Conservation (phyloP, 92 coral and sea anemone genomes). For the Porites lobata region DNA sequence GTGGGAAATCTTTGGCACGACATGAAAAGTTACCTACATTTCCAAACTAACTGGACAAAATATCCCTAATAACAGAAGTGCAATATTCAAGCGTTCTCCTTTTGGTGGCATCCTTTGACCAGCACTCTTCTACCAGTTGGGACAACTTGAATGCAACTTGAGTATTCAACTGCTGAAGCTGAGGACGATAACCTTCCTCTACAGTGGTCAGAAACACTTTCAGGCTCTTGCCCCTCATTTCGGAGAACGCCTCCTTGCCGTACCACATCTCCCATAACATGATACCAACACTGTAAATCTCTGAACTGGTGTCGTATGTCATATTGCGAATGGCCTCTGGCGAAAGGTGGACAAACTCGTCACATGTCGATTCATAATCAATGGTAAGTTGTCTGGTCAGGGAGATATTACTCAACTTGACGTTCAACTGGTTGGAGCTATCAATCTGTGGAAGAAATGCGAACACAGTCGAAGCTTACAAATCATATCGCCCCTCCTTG, state of each 20-base stretch:
- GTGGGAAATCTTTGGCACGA: too few relatives aligned
- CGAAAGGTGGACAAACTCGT: conserved; percentile 19
- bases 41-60: not conserved
- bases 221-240: conserved; percentile 7
- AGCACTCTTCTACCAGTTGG: not conserved
- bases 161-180: not conserved
- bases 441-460: not conserved
- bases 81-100: not conserved
- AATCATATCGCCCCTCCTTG: not conserved
- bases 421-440: not conserved
- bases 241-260: conserved; percentile 15
- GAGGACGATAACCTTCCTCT: conserved; percentile 7
- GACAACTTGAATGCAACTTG: not conserved
- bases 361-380: conserved; percentile 20
- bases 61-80: not conserved
- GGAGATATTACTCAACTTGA: conserved; percentile 19
- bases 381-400: conserved; percentile 6
- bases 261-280: conserved; percentile 31
- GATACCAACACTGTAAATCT: conserved; percentile 15
- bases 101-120: conserved; percentile 1
- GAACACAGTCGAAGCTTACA: not conserved
- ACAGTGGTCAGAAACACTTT: not conserved
- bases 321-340: conserved; percentile 32
- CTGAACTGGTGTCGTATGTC: conserved; percentile 17
- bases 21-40: too few relatives aligned